A percentile compares a stretch with the other conserved stretches of the same genome.
These are phyloP conservation scores for Ardeotis arabs DNA, from an alignment of 2,113 vertebrate genomes.

Conservation along the genomic window DNA sequence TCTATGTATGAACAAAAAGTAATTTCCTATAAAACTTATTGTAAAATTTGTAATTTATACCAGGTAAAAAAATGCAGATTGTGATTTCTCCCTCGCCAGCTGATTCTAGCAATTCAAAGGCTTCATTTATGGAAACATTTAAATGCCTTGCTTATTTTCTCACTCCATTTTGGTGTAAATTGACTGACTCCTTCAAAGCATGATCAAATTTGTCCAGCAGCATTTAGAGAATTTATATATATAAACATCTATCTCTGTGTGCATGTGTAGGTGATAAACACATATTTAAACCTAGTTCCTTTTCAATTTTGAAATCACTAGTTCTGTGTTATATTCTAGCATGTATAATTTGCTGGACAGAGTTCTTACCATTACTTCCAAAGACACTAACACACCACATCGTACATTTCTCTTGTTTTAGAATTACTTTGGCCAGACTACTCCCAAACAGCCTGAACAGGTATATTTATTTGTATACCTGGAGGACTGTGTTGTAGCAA, in stretches of 20 bases:
- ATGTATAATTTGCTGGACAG: neutral
- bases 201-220: neutral
- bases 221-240: neutral
- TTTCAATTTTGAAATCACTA: neutral
- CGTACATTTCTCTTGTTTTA: neutral
- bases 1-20: neutral
- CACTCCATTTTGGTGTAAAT: neutral
- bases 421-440: neutral
- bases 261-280: neutral
- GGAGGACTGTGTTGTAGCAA: neutral
- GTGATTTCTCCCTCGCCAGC: neutral
- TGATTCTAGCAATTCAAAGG: neutral
- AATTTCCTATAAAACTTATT: neutral
- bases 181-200: neutral
- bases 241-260: neutral
- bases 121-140: neutral
- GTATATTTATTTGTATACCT: neutral
- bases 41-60: neutral
- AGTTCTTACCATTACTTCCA: neutral
- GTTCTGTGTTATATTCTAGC: neutral
- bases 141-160: neutral
- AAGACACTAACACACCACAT: neutral
- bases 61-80: neutral
- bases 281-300: neutral
- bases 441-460: neutral